phyloP scores from a whole-genome alignment of 2,888 invertebrate genomes.

The Drosophila mulleri region DNA sequence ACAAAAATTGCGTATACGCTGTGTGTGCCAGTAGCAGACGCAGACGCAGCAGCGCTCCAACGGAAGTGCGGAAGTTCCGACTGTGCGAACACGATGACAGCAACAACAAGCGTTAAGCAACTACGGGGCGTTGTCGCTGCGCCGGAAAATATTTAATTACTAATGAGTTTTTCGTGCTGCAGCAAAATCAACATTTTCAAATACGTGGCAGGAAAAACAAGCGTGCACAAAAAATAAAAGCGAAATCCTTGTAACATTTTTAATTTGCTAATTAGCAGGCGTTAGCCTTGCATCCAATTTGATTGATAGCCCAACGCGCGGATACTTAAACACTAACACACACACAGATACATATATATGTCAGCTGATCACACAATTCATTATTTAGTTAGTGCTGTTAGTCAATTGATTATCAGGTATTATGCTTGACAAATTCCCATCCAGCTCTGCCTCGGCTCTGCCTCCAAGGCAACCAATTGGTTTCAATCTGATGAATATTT shows the following conservation, averaged over 20 bases:
- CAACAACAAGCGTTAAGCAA: slow-evolving; percentile 56
- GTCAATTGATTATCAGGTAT: slow-evolving; percentile 78
- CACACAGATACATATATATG: background rate
- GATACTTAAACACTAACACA: background rate
- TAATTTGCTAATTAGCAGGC: slow-evolving; percentile 74
- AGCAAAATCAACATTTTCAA: slow-evolving; percentile 64
- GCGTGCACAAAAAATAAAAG: slow-evolving; percentile 17
- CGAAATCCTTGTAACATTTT: slow-evolving; percentile 61
- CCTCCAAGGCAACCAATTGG: slow-evolving; percentile 50
- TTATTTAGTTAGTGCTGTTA: slow-evolving; percentile 64
- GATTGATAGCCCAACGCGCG: slow-evolving; percentile 59
- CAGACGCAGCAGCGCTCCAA: slow-evolving; percentile 21
- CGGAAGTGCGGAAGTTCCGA: slow-evolving; percentile 62
- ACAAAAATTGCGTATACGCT: slow-evolving; percentile 74
- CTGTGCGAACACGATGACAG: slow-evolving; percentile 71
- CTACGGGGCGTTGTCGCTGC: slow-evolving; percentile 70
- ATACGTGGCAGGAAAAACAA: slow-evolving; percentile 41
- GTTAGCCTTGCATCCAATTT: slow-evolving; percentile 51
- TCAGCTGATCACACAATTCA: slow-evolving; percentile 54
- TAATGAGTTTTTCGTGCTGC: slow-evolving; percentile 78
- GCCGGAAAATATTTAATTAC: slow-evolving; percentile 79
- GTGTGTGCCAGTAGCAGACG: slow-evolving; percentile 41
- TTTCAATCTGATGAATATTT: slow-evolving; percentile 45
- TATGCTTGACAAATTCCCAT: slow-evolving; percentile 63
- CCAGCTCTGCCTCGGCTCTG: background rate